Conservation (phyloP, 2,888 invertebrate species). For the Thymelicus acteon region DNA sequence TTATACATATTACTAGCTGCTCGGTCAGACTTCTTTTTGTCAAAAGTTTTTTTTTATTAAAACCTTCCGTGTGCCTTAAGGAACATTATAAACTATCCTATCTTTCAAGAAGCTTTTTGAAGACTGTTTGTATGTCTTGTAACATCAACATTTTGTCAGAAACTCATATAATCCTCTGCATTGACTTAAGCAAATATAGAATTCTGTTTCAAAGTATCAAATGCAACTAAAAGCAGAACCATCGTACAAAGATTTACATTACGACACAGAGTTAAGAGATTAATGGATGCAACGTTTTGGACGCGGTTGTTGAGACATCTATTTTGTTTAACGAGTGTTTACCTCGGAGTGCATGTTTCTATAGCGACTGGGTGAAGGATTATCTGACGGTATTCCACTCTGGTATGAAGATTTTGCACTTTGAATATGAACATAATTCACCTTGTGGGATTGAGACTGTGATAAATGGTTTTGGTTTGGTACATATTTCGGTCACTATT, state of each 20-base stretch:
- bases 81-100: too few relatives aligned
- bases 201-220: background rate
- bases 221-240: conserved; percentile 1
- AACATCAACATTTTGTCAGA: too few relatives aligned
- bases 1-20: too few relatives aligned
- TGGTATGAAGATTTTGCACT: conserved; percentile 2
- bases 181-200: too few relatives aligned
- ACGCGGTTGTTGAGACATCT: background rate
- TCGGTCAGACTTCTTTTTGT: too few relatives aligned
- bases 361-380: conserved; percentile 7
- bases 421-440: background rate
- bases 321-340: conserved; percentile 8
- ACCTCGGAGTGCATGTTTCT: conserved; percentile 8
- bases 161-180: too few relatives aligned
- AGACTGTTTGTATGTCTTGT: too few relatives aligned
- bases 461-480: background rate
- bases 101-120: too few relatives aligned
- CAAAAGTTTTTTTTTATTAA: too few relatives aligned
- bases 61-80: too few relatives aligned
- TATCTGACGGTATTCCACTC: background rate
- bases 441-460: background rate
- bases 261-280: conserved; percentile 9
- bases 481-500: background rate
- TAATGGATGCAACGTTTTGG: conserved; percentile 10
- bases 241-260: background rate